Percentiles rank a stretch among this genome's conserved stretches.
Conservation (phyloP, 2,113 vertebrate genomes). For the Misgurnus anguillicaudatus region DNA sequence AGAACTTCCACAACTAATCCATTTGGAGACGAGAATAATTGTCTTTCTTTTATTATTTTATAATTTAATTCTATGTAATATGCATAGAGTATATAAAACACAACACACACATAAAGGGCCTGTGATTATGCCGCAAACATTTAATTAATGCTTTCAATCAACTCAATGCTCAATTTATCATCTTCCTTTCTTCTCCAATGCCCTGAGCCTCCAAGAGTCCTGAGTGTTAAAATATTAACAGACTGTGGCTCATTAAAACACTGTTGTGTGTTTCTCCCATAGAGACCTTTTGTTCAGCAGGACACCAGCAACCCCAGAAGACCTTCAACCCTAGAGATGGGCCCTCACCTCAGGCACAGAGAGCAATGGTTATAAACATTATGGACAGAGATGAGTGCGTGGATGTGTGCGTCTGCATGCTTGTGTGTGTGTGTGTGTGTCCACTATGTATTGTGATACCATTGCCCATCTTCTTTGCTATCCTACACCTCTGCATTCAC, state of each 20-base stretch:
- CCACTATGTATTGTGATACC: conserved; percentile 22
- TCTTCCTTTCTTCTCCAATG: conserved; percentile 4
- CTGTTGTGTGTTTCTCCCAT: conserved; percentile 41
- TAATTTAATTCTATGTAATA: background rate
- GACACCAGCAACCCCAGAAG: conserved; percentile 26
- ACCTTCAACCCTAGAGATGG: conserved; percentile 31
- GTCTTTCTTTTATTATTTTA: background rate
- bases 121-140: conserved; percentile 19
- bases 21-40: conserved; percentile 39
- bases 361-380: background rate
- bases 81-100: background rate
- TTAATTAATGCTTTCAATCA: background rate
- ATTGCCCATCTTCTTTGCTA: background rate
- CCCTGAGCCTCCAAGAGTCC: conserved; percentile 23
- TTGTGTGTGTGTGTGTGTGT: background rate
- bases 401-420: background rate
- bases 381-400: background rate
- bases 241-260: conserved; percentile 49
- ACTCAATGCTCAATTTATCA: conserved; percentile 24
- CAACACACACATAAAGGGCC: background rate
- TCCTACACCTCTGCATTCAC: background rate
- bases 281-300: conserved; percentile 45
- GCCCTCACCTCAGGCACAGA: conserved; percentile 9
- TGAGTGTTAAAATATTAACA: conserved; percentile 56
- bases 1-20: conserved; percentile 42